phyloP scores from a whole-genome alignment of 2,797 vertebrate genomes.

The Brachyrhaphis roseni region DNA sequence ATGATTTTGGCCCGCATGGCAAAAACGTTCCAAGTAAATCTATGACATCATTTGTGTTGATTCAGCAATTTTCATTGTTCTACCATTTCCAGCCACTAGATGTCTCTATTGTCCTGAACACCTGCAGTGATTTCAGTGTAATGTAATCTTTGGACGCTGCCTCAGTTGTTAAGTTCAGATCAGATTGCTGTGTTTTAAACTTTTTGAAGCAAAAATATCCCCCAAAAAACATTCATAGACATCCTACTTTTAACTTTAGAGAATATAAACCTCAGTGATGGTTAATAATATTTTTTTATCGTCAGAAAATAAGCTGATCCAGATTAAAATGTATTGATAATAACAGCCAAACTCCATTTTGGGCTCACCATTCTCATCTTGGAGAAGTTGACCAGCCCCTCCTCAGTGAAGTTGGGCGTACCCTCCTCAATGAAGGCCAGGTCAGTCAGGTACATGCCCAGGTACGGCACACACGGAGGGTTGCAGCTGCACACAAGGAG shows the following conservation, averaged over 20 bases:
- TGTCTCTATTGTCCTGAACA: not conserved
- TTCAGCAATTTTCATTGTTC: not conserved
- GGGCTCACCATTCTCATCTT: constrained; percentile 96
- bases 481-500: constrained; percentile 85
- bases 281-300: not conserved
- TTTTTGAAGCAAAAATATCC: not conserved
- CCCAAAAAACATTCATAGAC: not conserved
- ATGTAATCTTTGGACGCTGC: not conserved
- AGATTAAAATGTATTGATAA: not conserved
- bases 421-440: constrained; percentile 98
- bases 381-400: constrained; percentile 98
- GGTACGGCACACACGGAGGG: constrained; percentile 95
- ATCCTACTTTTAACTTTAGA: not conserved
- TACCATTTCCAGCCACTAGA: not conserved
- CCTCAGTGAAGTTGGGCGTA: constrained; percentile 96
- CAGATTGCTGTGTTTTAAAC: not conserved
- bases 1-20: too few species aligned
- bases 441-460: constrained; percentile 98
- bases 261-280: not conserved
- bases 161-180: not conserved
- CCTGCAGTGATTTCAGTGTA: not conserved
- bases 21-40: too few species aligned
- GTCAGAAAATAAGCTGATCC: not conserved
- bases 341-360: not conserved
- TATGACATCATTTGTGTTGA: not conserved